A percentile compares a stretch with the other conserved stretches of the same genome.
Conservation (phyloP, 2,797 vertebrate genomes). For the Pitangus sulphuratus region DNA sequence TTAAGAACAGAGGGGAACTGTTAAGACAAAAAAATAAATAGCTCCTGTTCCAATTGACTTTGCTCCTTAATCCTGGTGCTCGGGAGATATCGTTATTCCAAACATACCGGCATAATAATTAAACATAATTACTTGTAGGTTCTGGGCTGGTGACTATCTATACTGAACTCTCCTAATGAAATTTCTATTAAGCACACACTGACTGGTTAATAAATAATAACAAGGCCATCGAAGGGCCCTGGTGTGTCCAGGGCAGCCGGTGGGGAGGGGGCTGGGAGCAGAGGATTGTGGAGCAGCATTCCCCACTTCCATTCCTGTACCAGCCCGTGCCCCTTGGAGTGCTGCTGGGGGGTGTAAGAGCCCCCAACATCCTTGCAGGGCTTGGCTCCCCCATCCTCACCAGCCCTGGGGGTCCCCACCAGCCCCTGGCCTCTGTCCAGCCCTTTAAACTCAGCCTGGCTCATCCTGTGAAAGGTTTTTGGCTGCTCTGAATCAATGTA, state of each 20-base stretch:
- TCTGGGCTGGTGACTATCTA: constrained; percentile 67
- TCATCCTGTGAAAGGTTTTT: neutral
- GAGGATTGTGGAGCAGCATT: neutral
- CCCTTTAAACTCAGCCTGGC: neutral
- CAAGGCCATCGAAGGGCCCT: neutral
- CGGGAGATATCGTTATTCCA: constrained; percentile 61
- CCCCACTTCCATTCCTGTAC: neutral
- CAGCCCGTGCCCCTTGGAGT: rapidly evolving
- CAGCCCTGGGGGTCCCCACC: too few species aligned
- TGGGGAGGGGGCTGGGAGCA: neutral
- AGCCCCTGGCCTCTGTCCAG: neutral
- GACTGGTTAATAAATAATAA: constrained; percentile 34
- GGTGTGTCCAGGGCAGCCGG: rapidly evolving
- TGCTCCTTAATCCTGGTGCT: constrained; percentile 47
- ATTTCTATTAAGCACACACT: constrained; percentile 29
- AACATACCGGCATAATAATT: constrained; percentile 60
- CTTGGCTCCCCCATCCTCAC: neutral
- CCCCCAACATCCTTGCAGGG: rapidly evolving
- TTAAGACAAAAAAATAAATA: neutral
- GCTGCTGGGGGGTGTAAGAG: neutral
- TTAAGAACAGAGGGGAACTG: neutral
- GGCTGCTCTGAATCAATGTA: neutral
- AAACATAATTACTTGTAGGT: constrained; percentile 70
- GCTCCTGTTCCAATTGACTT: constrained; percentile 21
- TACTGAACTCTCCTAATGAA: constrained; percentile 55